A percentile compares a stretch with the other conserved stretches of the same genome.
Evolutionary conservation across 2,888 invertebrate species (phyloP).

Genomic region (Tiliacea aurago): DNA sequence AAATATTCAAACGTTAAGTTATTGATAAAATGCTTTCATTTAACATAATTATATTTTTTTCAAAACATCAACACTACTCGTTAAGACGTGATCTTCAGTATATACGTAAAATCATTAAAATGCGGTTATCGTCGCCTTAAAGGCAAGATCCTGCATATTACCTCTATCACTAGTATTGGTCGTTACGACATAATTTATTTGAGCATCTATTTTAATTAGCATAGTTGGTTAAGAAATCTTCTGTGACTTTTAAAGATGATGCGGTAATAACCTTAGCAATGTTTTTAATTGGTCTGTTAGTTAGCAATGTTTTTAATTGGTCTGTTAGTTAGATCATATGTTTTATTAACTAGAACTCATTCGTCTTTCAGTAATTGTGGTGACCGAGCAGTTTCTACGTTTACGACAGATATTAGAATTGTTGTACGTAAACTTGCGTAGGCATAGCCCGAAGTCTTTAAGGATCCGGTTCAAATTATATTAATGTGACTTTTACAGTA

Average conservation of each 20-base stretch:
- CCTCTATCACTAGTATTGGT: slow-evolving; percentile 22
- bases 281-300: slow-evolving; percentile 25
- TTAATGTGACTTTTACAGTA: too few relatives aligned
- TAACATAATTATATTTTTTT: too few relatives aligned
- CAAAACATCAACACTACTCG: too few relatives aligned
- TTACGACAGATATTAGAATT: not conserved
- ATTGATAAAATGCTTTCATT: too few relatives aligned
- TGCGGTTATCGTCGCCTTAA: too few relatives aligned
- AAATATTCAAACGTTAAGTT: too few relatives aligned
- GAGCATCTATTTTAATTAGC: slow-evolving; percentile 53
- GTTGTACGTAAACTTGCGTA: not conserved
- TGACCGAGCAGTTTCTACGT: not conserved
- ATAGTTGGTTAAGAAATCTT: slow-evolving; percentile 47
- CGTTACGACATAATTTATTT: slow-evolving; percentile 41
- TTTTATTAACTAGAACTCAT: slow-evolving; percentile 42
- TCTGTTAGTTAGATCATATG: slow-evolving; percentile 11
- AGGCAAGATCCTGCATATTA: not conserved
- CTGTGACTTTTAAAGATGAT: slow-evolving; percentile 45
- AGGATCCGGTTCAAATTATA: not conserved
- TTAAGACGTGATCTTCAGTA: too few relatives aligned
- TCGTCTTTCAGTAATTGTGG: slow-evolving; percentile 17
- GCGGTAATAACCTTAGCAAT: slow-evolving; percentile 20
- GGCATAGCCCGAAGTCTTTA: not conserved
- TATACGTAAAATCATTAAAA: too few relatives aligned
- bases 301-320: slow-evolving; percentile 36